A percentile compares a stretch with the other conserved stretches of the same genome.
Evolutionary conservation across 2,113 vertebrate species (phyloP).

Genomic region (Rhizomys pruinosus): DNA sequence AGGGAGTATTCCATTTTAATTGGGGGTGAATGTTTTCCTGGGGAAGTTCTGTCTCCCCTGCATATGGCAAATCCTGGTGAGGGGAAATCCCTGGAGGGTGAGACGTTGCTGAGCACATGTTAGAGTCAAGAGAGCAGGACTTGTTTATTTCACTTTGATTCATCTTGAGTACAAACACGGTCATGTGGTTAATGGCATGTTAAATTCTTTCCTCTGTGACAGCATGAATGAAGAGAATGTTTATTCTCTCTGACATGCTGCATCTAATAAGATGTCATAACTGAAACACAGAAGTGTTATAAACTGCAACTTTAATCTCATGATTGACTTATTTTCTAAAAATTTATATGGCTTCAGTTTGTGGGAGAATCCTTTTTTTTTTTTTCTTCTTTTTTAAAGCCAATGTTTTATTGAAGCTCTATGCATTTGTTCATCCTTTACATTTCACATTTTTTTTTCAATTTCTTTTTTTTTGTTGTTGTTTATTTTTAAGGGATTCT

Average conservation of each 20-base stretch:
- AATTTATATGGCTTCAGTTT: conserved; percentile 82
- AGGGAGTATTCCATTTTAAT: not conserved
- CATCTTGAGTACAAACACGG: conserved; percentile 78
- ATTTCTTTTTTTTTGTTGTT: too few relatives aligned
- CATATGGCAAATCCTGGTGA: not conserved
- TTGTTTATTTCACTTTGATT: conserved; percentile 72
- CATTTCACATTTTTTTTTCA: too few relatives aligned
- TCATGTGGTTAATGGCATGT: conserved; percentile 89
- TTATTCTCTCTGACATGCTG: conserved; percentile 86
- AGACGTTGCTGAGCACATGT: conserved; percentile 66
- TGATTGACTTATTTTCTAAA: conserved; percentile 85
- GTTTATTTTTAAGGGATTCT: too few relatives aligned
- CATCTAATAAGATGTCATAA: conserved; percentile 89
- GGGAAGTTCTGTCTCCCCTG: not conserved
- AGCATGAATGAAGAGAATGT: conserved; percentile 88
- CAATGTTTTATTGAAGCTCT: too few relatives aligned
- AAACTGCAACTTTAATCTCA: conserved; percentile 87
- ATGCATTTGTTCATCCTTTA: too few relatives aligned
- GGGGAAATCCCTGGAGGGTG: not conserved
- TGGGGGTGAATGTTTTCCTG: not conserved
- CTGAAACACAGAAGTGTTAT: conserved; percentile 89
- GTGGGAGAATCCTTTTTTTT: conserved; percentile 74
- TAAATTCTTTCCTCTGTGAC: conserved; percentile 89
- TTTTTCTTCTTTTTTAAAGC: too few relatives aligned
- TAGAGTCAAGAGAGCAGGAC: conserved; percentile 67